These are phyloP conservation scores for Amaurobius ferox DNA, from an alignment of 2,888 invertebrate genomes.

Conservation along the genomic window DNA sequence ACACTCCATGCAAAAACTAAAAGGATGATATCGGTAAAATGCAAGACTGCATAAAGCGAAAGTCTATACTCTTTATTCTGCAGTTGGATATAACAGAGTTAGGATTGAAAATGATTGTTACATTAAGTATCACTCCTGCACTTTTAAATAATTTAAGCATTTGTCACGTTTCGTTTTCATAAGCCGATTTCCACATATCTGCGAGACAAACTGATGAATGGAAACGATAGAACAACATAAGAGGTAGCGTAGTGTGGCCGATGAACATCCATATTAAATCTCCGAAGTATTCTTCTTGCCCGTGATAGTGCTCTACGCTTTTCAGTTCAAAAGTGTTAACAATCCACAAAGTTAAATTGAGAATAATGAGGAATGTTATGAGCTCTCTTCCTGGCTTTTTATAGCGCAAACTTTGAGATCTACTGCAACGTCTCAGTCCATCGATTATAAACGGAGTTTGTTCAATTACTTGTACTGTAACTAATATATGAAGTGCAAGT, in stretches of 20 bases:
- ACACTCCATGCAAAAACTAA: no score
- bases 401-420: constrained; percentile 82
- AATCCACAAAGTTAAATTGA: constrained; percentile 87
- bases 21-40: no score
- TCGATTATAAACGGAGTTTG: constrained; percentile 87
- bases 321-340: constrained; percentile 85
- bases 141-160: no score
- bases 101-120: no score
- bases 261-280: constrained; percentile 85
- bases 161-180: constrained; percentile 80
- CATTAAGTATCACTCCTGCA: constrained; percentile 25
- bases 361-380: constrained; percentile 86
- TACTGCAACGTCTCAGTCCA: constrained; percentile 85
- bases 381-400: constrained; percentile 86
- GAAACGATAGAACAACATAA: constrained; percentile 87
- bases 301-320: constrained; percentile 80
- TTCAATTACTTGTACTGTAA: constrained; percentile 83
- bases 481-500: constrained; percentile 64
- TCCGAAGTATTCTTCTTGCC: constrained; percentile 84
- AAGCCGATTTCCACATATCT: constrained; percentile 87
- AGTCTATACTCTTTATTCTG: no score
- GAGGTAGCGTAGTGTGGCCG: constrained; percentile 84
- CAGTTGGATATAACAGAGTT: no score
- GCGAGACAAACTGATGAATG: constrained; percentile 88
- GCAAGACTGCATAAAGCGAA: no score